A percentile compares a stretch with the other conserved stretches of the same genome.
phyloP scores from a whole-genome alignment of 2,888 invertebrate species.

The Crematogaster levior region DNA sequence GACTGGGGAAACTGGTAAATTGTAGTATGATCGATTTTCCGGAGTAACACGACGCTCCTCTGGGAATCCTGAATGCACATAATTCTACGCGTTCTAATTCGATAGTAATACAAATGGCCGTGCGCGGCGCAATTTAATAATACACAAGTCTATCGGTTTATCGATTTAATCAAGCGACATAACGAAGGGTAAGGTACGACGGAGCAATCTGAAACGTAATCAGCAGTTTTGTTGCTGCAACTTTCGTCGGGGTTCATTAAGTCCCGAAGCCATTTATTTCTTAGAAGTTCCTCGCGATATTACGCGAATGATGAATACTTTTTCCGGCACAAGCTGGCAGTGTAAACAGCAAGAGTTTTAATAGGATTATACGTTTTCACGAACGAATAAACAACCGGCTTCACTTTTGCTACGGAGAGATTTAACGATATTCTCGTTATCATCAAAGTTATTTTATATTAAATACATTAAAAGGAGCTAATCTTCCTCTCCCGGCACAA shows the following conservation, averaged over 20 bases:
- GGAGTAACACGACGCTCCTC: slow-evolving; percentile 6
- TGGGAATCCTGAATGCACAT: slow-evolving; percentile 24
- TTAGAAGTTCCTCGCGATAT: slow-evolving; percentile 50
- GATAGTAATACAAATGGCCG: slow-evolving; percentile 47
- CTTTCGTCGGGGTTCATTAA: slow-evolving; percentile 48
- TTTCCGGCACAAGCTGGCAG: slow-evolving; percentile 31
- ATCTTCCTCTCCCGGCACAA: too few relatives aligned
- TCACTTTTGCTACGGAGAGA: slow-evolving; percentile 30
- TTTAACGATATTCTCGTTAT: slow-evolving; percentile 47
- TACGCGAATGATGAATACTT: slow-evolving; percentile 52
- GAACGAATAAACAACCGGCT: slow-evolving; percentile 50
- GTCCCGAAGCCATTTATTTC: slow-evolving; percentile 50
- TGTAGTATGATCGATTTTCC: slow-evolving; percentile 40
- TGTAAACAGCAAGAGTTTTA: slow-evolving; percentile 49
- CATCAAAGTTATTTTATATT: slow-evolving; percentile 12
- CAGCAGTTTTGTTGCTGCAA: slow-evolving; percentile 46
- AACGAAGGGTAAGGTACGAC: slow-evolving; percentile 34
- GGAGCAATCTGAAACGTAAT: slow-evolving; percentile 49
- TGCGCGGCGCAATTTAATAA: slow-evolving; percentile 46
- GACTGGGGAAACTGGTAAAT: slow-evolving; percentile 11
- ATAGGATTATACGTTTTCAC: slow-evolving; percentile 53
- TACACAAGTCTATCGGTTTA: slow-evolving; percentile 53
- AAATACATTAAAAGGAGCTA: not conserved
- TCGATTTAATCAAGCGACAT: slow-evolving; percentile 48
- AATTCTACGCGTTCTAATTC: slow-evolving; percentile 43